Evolutionary conservation across 2,113 vertebrate genomes (phyloP).

Genomic region (Embiotoca jacksoni): DNA sequence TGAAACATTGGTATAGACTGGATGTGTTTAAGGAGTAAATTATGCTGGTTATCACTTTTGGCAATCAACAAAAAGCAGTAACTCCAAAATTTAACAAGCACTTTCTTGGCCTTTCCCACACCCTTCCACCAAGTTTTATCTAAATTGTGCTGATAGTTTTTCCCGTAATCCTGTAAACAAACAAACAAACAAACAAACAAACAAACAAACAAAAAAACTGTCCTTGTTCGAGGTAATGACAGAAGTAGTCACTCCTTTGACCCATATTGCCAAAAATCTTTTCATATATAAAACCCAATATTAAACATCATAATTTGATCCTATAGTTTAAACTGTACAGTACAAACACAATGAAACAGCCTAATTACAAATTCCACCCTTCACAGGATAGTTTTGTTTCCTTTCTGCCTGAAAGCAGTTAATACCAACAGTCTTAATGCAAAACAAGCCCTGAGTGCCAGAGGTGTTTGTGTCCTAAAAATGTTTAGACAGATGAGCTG

Average conservation of each 20-base stretch:
- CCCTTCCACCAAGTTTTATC: too few relatives aligned
- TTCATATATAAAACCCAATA: conserved; percentile 35
- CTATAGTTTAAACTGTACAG: conserved; percentile 55
- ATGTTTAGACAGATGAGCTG: too few relatives aligned
- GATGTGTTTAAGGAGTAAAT: too few relatives aligned
- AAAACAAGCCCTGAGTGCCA: conserved; percentile 54
- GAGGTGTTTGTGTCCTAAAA: background rate
- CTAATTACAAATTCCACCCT: background rate
- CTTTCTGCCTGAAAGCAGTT: conserved; percentile 1
- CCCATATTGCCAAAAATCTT: background rate
- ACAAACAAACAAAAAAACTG: too few relatives aligned
- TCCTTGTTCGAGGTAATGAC: background rate
- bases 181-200: too few relatives aligned
- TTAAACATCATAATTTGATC: conserved; percentile 25
- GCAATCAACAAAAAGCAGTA: too few relatives aligned
- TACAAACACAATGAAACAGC: conserved; percentile 35
- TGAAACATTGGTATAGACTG: too few relatives aligned
- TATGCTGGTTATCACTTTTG: too few relatives aligned
- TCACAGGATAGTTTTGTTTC: background rate
- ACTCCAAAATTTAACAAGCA: too few relatives aligned
- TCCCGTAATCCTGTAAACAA: too few relatives aligned
- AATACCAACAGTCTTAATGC: background rate
- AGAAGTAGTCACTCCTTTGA: conserved; percentile 9
- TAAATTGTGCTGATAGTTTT: too few relatives aligned
- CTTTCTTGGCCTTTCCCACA: too few relatives aligned